Evolutionary conservation across 2,888 invertebrate genomes (phyloP).

Genomic region (Gnatocerus cornutus): DNA sequence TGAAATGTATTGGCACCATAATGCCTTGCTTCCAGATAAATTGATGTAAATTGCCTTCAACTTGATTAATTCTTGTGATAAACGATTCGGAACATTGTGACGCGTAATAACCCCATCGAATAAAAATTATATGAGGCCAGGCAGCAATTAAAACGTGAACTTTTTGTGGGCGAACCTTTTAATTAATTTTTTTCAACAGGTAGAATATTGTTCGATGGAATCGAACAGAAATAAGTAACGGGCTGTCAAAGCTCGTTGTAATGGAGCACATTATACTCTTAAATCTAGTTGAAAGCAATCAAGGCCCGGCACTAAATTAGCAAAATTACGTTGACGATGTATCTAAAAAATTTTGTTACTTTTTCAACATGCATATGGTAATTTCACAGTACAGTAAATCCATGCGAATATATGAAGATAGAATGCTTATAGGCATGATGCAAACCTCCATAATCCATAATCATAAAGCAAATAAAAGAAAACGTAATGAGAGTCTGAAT

Average conservation of each 20-base stretch:
- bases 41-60: slow-evolving; percentile 52
- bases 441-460: not conserved
- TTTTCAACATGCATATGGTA: no score
- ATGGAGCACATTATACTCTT: no score
- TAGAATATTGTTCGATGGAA: not conserved
- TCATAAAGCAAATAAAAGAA: slow-evolving; percentile 29
- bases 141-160: slow-evolving; percentile 28
- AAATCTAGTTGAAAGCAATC: no score
- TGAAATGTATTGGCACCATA: slow-evolving; percentile 53
- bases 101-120: slow-evolving; percentile 34
- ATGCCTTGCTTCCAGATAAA: slow-evolving; percentile 51
- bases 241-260: no score
- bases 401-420: not conserved
- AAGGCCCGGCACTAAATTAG: no score
- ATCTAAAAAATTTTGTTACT: no score
- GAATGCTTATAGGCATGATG: not conserved
- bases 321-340: no score
- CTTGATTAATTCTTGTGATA: slow-evolving; percentile 54
- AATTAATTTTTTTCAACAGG: slow-evolving; percentile 37
- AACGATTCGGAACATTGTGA: slow-evolving; percentile 51
- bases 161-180: slow-evolving; percentile 33
- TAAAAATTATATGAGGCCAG: slow-evolving; percentile 34
- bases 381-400: no score
- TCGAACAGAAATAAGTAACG: no score
- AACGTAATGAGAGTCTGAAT: slow-evolving; percentile 28